Evolutionary conservation across 2,888 invertebrate species (phyloP).

Genomic region (Hypselothyrea guttata): DNA sequence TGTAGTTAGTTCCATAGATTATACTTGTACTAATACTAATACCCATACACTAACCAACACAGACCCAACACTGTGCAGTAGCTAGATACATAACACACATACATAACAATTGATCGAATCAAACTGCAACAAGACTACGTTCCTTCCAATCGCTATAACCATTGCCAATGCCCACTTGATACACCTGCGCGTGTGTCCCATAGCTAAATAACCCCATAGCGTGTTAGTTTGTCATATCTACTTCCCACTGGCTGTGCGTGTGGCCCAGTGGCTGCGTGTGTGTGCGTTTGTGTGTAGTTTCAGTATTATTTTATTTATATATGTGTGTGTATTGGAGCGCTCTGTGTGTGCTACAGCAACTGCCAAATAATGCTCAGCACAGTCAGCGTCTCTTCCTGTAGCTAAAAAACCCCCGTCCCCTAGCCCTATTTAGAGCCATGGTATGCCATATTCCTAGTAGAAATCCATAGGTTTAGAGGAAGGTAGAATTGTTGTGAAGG

Average conservation of each 20-base stretch:
- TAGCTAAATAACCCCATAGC: conserved; percentile 67
- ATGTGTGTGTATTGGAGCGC: conserved; percentile 37
- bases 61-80: conserved; percentile 5
- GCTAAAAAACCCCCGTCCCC: conserved; percentile 15
- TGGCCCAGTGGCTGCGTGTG: conserved; percentile 34
- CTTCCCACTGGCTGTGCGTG: conserved; percentile 60
- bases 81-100: conserved; percentile 18
- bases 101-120: conserved; percentile 30
- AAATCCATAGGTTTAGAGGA: conserved; percentile 23
- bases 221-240: conserved; percentile 68
- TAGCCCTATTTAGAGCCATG: conserved; percentile 37
- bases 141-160: conserved; percentile 59
- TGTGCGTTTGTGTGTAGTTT: conserved; percentile 16
- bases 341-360: conserved; percentile 63
- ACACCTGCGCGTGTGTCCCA: conserved; percentile 42
- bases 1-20: conserved; percentile 36
- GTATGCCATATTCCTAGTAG: conserved; percentile 24
- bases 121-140: conserved; percentile 40
- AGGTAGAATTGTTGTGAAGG: conserved; percentile 28
- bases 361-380: conserved; percentile 55
- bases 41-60: conserved; percentile 32
- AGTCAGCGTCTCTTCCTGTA: conserved; percentile 36
- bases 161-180: conserved; percentile 60
- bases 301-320: conserved; percentile 72
- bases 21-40: too few relatives aligned